phyloP scores from a whole-genome alignment of 2,888 invertebrate genomes.

The Melipona beecheii region DNA sequence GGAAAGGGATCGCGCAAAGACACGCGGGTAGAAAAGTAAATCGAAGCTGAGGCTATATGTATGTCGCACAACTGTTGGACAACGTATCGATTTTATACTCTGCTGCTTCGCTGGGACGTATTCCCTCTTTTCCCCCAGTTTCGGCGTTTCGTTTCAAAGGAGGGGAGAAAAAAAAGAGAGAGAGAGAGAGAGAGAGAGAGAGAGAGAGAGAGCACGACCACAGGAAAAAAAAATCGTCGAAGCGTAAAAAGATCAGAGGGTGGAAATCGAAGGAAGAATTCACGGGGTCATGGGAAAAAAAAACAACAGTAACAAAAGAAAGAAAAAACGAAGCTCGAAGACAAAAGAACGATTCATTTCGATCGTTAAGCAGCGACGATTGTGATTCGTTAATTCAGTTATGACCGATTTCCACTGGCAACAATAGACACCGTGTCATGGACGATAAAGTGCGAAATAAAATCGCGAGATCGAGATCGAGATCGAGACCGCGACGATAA shows the following conservation, averaged over 20 bases:
- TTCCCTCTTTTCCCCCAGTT: conserved; percentile 14
- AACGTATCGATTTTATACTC: conserved; percentile 53
- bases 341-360: not conserved
- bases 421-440: conserved; percentile 8
- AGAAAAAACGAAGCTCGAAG: not conserved
- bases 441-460: not conserved
- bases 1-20: not conserved
- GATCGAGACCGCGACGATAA: conserved; percentile 41
- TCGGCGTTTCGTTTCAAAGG: not conserved
- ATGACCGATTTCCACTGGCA: conserved; percentile 1
- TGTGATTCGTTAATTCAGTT: conserved; percentile 5
- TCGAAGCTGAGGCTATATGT: conserved; percentile 30
- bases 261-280: conserved; percentile 3
- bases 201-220: not conserved
- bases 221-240: too few relatives aligned
- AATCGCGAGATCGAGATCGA: conserved; percentile 2
- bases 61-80: conserved; percentile 41
- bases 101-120: conserved; percentile 3
- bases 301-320: not conserved
- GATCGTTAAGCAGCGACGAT: not conserved
- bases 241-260: not conserved
- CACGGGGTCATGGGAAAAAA: not conserved
- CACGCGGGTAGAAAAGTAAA: conserved; percentile 19
- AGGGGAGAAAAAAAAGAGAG: not conserved
- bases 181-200: not conserved